A percentile compares a stretch with the other conserved stretches of the same genome.
Evolutionary conservation across 2,797 vertebrate species (phyloP).

Genomic region (Leptatherina wallacei): DNA sequence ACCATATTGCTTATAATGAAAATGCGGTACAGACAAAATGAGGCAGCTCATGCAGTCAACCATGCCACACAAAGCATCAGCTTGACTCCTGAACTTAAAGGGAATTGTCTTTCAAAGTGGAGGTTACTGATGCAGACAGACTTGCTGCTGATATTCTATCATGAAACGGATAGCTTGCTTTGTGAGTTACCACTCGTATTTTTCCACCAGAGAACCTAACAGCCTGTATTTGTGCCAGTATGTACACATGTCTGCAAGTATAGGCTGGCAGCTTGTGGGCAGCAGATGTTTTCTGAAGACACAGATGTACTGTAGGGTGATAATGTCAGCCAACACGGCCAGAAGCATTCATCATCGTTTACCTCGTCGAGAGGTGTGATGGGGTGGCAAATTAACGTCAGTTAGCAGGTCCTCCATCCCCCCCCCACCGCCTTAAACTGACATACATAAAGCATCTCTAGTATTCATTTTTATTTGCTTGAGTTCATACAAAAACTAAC

Average conservation of each 20-base stretch:
- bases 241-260: not conserved
- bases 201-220: not conserved
- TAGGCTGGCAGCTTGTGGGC: slow-evolving; percentile 34
- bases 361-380: slow-evolving; percentile 49
- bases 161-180: slow-evolving; percentile 1
- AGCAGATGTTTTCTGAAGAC: slow-evolving; percentile 65
- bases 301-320: slow-evolving; percentile 49
- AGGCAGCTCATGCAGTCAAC: slow-evolving; percentile 23
- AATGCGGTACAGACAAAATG: slow-evolving; percentile 21
- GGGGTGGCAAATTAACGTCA: slow-evolving; percentile 45
- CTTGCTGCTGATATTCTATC: slow-evolving; percentile 15
- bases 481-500: not conserved
- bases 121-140: slow-evolving; percentile 7
- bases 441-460: not conserved
- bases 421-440: not conserved
- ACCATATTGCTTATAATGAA: slow-evolving; percentile 14
- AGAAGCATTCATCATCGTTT: slow-evolving; percentile 65
- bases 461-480: not conserved
- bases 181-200: not conserved
- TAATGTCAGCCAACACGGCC: slow-evolving; percentile 47
- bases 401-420: slow-evolving; percentile 10
- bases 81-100: slow-evolving; percentile 31
- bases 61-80: slow-evolving; percentile 24
- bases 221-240: not conserved
- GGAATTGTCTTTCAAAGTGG: slow-evolving; percentile 24